These are phyloP conservation scores for Ptilorrhoa leucosticta DNA, from an alignment of 2,113 vertebrate genomes.

Conservation along the genomic window DNA sequence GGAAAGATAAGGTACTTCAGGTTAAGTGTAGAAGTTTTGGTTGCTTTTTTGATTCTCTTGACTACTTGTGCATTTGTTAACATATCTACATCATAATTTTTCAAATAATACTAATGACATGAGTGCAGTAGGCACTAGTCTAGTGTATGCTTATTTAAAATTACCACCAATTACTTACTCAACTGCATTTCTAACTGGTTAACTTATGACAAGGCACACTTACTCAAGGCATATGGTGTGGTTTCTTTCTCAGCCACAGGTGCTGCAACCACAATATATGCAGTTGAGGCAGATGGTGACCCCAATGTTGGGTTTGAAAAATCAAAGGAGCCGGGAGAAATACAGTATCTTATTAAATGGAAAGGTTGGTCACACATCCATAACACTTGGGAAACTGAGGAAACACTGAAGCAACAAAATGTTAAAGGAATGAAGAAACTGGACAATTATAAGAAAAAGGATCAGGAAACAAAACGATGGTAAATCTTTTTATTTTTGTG, in stretches of 20 bases:
- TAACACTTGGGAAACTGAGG: conserved; percentile 98
- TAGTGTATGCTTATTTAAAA: neutral
- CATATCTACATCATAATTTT: neutral
- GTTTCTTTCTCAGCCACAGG: conserved; percentile 81
- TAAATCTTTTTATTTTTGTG: conserved; percentile 49
- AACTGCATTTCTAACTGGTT: neutral
- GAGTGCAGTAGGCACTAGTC: neutral
- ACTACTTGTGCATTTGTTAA: neutral
- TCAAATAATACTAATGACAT: neutral
- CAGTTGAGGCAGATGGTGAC: conserved; percentile 94
- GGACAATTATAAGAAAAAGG: conserved; percentile 98
- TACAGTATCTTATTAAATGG: conserved; percentile 98
- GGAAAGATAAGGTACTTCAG: neutral
- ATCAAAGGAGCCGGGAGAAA: conserved; percentile 84
- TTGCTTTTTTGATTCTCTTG: neutral
- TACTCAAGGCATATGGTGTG: neutral
- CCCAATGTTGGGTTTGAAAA: conserved; percentile 87
- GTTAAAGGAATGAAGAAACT: conserved; percentile 99
- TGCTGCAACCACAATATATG: conserved; percentile 93
- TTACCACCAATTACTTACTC: neutral
- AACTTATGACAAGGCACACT: neutral
- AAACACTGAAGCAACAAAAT: conserved; percentile 93
- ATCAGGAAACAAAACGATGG: conserved; percentile 93
- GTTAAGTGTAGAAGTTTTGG: neutral
- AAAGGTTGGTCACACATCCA: conserved; percentile 99